Evolutionary conservation across 2,888 invertebrate species (phyloP).

Genomic region (Leptothorax acervorum): DNA sequence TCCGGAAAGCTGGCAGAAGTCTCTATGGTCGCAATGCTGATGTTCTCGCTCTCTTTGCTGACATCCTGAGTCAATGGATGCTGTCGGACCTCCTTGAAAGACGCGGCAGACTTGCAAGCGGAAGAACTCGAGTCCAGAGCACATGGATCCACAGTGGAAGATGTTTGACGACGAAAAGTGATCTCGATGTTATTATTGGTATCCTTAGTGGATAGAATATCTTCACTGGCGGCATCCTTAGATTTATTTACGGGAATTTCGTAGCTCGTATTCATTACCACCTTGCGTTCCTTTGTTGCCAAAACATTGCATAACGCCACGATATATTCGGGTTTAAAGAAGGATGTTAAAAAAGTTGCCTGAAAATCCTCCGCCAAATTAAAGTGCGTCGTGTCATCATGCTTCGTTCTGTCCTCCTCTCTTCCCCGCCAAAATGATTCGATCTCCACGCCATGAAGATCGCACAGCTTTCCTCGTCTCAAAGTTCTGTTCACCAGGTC

Average conservation of each 20-base stretch:
- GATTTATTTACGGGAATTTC: slow-evolving; percentile 82
- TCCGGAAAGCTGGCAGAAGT: slow-evolving; percentile 55
- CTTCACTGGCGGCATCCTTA: slow-evolving; percentile 53
- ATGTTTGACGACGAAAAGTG: slow-evolving; percentile 16
- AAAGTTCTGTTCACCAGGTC: slow-evolving; percentile 89
- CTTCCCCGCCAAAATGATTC: slow-evolving; percentile 20
- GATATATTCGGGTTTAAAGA: slow-evolving; percentile 90
- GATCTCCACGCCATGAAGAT: slow-evolving; percentile 56
- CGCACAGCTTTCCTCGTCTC: slow-evolving; percentile 85
- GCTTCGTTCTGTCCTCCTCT: not conserved
- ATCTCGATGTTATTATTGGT: slow-evolving; percentile 41
- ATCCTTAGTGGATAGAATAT: slow-evolving; percentile 27
- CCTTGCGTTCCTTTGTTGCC: slow-evolving; percentile 89
- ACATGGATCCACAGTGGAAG: slow-evolving; percentile 6
- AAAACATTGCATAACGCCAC: slow-evolving; percentile 93
- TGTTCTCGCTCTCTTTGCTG: slow-evolving; percentile 44
- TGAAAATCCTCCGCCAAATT: slow-evolving; percentile 58
- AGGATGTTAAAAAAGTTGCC: slow-evolving; percentile 88
- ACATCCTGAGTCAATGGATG: slow-evolving; percentile 32
- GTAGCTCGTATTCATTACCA: slow-evolving; percentile 89
- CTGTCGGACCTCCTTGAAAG: slow-evolving; percentile 40
- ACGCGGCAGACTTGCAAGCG: slow-evolving; percentile 24
- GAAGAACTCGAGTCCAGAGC: slow-evolving; percentile 24
- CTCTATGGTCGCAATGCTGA: slow-evolving; percentile 23
- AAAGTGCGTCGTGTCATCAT: not conserved